Conservation (phyloP, 2,113 vertebrate species). For the Panthera tigris region DNA sequence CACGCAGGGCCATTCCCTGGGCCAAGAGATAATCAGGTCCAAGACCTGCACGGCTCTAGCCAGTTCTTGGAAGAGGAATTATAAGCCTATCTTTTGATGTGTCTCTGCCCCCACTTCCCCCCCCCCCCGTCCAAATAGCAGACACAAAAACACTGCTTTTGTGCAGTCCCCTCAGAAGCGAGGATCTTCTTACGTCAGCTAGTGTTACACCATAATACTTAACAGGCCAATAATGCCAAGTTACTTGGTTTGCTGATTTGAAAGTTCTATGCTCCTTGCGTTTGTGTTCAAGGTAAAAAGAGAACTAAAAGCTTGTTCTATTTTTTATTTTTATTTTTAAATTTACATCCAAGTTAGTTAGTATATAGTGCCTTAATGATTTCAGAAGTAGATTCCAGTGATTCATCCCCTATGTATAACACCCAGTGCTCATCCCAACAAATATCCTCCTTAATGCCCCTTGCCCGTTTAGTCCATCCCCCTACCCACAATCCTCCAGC, state of each 20-base stretch:
- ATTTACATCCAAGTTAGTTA: too few relatives aligned
- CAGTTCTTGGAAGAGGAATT: neutral
- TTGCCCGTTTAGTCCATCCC: too few relatives aligned
- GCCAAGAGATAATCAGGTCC: neutral
- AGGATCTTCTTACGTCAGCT: neutral
- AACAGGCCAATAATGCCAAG: neutral
- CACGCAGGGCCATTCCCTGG: neutral
- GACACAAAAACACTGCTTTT: neutral
- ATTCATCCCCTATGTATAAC: too few relatives aligned
- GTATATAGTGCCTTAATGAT: too few relatives aligned
- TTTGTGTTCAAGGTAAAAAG: constrained; percentile 9
- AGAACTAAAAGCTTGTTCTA: neutral
- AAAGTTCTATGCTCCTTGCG: neutral
- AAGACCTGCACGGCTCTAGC: neutral
- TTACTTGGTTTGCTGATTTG: neutral
- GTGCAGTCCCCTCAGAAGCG: neutral
- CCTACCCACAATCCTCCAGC: too few relatives aligned
- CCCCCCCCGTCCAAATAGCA: neutral
- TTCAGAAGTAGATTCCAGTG: too few relatives aligned
- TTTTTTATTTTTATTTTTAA: too few relatives aligned
- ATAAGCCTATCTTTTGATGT: neutral
- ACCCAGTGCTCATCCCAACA: too few relatives aligned
- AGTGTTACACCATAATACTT: neutral
- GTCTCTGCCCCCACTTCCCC: neutral
- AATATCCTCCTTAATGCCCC: too few relatives aligned